phyloP scores from a whole-genome alignment of 2,888 invertebrate species.

The Drosophila crucigera region DNA sequence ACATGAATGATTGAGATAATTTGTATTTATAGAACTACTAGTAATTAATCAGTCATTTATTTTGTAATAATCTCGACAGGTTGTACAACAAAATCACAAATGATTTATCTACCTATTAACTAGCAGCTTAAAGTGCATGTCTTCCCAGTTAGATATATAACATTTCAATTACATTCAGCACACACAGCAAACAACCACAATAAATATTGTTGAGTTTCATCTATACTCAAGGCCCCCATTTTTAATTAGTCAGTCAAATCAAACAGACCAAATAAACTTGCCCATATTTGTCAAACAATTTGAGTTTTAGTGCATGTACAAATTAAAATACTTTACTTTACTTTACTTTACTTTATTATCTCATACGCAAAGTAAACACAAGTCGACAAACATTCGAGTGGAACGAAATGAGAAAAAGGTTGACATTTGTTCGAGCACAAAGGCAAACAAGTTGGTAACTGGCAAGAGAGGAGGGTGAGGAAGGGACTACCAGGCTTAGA shows the following conservation, averaged over 20 bases:
- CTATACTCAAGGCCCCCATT: conserved; percentile 13
- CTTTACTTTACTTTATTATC: conserved; percentile 51
- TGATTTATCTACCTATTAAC: neutral
- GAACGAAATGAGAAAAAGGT: conserved; percentile 44
- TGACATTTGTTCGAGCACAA: conserved; percentile 73
- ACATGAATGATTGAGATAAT: neutral
- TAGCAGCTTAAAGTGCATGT: neutral
- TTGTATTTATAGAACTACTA: neutral
- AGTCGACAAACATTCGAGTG: conserved; percentile 31
- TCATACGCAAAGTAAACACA: conserved; percentile 49
- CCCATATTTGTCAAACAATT: conserved; percentile 69
- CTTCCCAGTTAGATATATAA: neutral
- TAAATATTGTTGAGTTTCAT: neutral
- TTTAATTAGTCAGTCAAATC: conserved; percentile 60
- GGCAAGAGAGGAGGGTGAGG: neutral
- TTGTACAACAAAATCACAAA: neutral
- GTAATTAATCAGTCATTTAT: neutral
- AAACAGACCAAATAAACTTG: conserved; percentile 56
- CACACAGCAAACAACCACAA: neutral
- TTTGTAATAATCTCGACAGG: neutral
- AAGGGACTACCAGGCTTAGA: conserved; percentile 24
- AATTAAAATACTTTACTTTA: conserved; percentile 67
- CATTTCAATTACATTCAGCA: conserved; percentile 30
- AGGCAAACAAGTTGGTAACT: conserved; percentile 52
- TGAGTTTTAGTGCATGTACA: conserved; percentile 60